phyloP scores from a whole-genome alignment of 1,140 invertebrate genomes.

The Drosophila neocordata region DNA sequence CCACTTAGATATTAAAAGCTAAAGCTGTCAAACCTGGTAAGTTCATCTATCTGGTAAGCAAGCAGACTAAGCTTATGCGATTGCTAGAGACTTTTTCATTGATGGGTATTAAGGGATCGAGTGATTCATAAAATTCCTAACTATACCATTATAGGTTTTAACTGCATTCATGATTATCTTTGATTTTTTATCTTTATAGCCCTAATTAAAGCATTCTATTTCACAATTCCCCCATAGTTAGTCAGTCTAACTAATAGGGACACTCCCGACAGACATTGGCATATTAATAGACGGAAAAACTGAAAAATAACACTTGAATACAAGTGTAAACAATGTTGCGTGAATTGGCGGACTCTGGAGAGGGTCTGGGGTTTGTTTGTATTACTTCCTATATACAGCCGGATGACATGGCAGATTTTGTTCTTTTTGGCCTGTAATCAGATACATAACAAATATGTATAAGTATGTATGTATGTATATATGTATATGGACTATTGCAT shows the following conservation, averaged over 20 bases:
- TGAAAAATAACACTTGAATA: slow-evolving; percentile 8
- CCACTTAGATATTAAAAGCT: too few relatives aligned
- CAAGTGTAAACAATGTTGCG: slow-evolving; percentile 7
- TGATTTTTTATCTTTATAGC: neutral
- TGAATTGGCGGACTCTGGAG: neutral
- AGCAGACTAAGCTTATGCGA: too few relatives aligned
- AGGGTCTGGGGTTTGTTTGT: neutral
- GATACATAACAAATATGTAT: neutral
- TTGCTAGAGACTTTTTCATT: too few relatives aligned
- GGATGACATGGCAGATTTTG: neutral
- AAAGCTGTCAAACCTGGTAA: too few relatives aligned
- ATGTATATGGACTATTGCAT: slow-evolving; percentile 26
- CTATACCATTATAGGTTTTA: too few relatives aligned
- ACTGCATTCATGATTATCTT: too few relatives aligned
- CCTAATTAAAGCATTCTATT: neutral
- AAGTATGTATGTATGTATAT: neutral
- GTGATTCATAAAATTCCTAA: too few relatives aligned
- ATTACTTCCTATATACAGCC: slow-evolving; percentile 7
- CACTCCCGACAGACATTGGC: neutral
- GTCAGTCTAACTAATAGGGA: neutral
- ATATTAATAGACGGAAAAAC: slow-evolving; percentile 8
- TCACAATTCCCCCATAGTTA: neutral
- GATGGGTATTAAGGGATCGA: too few relatives aligned
- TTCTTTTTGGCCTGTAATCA: neutral
- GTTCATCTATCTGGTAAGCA: too few relatives aligned